These are phyloP conservation scores for Triplophysa rosa DNA, from an alignment of 2,113 vertebrate species.

Conservation along the genomic window DNA sequence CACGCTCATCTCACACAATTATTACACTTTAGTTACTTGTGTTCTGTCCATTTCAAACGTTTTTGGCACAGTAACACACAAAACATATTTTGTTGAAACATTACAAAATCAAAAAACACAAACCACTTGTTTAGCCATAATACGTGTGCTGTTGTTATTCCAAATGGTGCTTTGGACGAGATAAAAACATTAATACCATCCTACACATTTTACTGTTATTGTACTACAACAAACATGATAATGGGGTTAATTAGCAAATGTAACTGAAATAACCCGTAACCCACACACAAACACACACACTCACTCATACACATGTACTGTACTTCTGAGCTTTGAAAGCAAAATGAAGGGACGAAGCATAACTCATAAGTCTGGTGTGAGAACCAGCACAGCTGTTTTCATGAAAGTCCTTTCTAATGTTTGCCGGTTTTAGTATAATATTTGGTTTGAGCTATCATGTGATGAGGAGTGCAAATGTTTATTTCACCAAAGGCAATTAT, in stretches of 20 bases:
- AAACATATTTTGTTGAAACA: neutral
- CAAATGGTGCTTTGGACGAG: neutral
- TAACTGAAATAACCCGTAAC: conserved; percentile 29
- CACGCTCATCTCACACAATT: neutral
- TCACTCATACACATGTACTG: neutral
- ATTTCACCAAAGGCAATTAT: neutral
- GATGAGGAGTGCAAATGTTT: conserved; percentile 10
- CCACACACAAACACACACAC: conserved; percentile 19
- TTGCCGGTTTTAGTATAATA: conserved; percentile 21
- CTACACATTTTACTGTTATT: conserved; percentile 38
- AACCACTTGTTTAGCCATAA: conserved; percentile 3
- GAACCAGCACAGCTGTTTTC: neutral
- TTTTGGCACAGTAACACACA: conserved; percentile 5
- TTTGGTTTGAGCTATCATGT: conserved; percentile 3
- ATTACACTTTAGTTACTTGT: conserved; percentile 4
- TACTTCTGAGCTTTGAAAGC: neutral
- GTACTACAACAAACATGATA: conserved; percentile 25
- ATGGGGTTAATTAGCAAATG: conserved; percentile 51
- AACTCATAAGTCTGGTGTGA: neutral
- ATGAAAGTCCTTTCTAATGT: neutral
- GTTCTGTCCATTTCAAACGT: conserved; percentile 16
- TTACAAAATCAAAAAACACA: neutral
- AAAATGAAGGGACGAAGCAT: neutral
- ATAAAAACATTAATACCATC: conserved; percentile 25
- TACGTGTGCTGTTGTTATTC: neutral